Conservation (phyloP, 2,797 vertebrate species). For the Melopsittacus undulatus region DNA sequence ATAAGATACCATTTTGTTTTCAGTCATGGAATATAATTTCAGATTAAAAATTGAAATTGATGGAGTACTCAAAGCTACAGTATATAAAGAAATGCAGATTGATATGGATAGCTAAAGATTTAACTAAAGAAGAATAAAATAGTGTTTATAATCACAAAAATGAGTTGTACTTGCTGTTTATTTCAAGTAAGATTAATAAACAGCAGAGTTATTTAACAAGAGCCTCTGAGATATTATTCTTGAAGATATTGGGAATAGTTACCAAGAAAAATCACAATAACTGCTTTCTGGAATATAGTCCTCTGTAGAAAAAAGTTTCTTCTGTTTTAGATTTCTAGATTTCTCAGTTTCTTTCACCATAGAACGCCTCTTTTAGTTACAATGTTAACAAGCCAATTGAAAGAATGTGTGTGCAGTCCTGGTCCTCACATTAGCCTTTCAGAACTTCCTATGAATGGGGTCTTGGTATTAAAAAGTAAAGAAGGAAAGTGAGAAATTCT, state of each 20-base stretch:
- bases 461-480: background rate
- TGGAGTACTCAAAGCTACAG: background rate
- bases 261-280: background rate
- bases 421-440: background rate
- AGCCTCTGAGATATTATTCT: background rate
- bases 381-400: background rate
- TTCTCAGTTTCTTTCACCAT: background rate
- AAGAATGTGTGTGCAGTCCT: background rate
- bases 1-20: background rate
- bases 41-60: background rate
- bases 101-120: background rate
- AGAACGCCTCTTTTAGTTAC: background rate
- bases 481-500: background rate
- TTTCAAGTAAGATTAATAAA: background rate
- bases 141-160: background rate
- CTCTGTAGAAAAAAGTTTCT: fast-evolving
- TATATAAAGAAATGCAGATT: background rate
- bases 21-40: background rate
- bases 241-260: background rate
- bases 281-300: background rate
- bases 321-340: background rate
- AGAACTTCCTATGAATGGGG: background rate
- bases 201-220: background rate
- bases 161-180: background rate
- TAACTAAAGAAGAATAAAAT: background rate